Base-by-base conservation (phyloP, 2,113 vertebrate species). In the Pollachius pollachius region DNA sequence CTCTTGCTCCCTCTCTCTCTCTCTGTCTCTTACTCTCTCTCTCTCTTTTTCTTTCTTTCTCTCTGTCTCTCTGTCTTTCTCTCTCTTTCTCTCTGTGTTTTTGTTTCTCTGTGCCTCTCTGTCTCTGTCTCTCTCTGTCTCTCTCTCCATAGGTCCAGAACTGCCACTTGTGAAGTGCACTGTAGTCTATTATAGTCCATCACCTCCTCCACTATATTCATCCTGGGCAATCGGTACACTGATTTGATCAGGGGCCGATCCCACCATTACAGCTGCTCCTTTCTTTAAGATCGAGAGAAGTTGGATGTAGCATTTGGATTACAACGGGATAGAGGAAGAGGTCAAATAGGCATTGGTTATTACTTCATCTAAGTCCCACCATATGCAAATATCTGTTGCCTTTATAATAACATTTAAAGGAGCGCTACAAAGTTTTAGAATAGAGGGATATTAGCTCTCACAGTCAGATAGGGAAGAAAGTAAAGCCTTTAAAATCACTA, bases 151-250 rank as follows among this genome's bases (percentile, higher is more conserved):
- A 41, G 37, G 37, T 41, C 27, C 2, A 27, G 27, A 27, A 27
- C 27, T 3, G 27, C 27, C 27, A 3, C 2, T 27, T 27, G 27
- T 82, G 79, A 83, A 89, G 90, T 89, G 87, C 87, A 86, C 87
- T 85, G 86, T 81, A 84, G 86, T 81, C 89, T 83, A 90, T 91
- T 89, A 83, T 87, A 81, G 81, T 68, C 30, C 76, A 75, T 70
- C 83, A 73, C 66, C 74, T 74, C 78, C 67, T 84, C 60, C 86
- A 92, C 89, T 89, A 86, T 88, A 90, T 88, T 89, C 84, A 88
- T 87, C 80, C 71, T 25, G 41, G 70, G 78, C 88, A 84, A 91
- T 89, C 85, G 85, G 83, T 85, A 87, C 86, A 88, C 75, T 88
- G 89, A 85, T 89, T 88, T 89, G 79, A 80, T 90, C 52, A 64